These are phyloP conservation scores for Drosophila kohkoa DNA, from an alignment of 1,140 invertebrate species.

Conservation along the genomic window DNA sequence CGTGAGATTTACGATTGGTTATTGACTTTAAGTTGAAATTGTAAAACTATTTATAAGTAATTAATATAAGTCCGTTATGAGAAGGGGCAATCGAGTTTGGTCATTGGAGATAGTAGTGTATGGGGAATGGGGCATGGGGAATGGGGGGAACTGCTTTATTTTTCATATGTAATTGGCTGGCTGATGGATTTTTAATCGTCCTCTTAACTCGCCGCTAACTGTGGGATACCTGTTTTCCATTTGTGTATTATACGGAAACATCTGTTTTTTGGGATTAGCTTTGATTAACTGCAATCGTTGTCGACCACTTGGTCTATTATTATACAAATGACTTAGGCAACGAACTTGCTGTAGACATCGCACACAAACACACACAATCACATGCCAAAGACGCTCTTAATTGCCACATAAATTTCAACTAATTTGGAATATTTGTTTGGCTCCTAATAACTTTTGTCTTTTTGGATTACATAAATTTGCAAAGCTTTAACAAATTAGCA, in stretches of 20 bases:
- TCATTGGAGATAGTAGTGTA: no score
- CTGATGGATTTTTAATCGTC: slow-evolving; percentile 25
- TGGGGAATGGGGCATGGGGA: no score
- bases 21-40: slow-evolving; percentile 14
- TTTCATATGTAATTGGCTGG: slow-evolving; percentile 4
- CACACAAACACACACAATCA: not conserved
- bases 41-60: slow-evolving; percentile 9
- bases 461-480: slow-evolving; percentile 48
- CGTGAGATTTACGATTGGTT: slow-evolving; percentile 23
- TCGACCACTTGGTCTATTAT: slow-evolving; percentile 23
- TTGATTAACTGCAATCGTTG: slow-evolving; percentile 36
- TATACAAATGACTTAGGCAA: slow-evolving; percentile 52
- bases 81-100: not conserved
- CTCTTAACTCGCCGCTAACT: not conserved
- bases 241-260: slow-evolving; percentile 14
- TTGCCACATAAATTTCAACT: slow-evolving; percentile 34
- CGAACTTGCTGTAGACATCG: slow-evolving; percentile 39
- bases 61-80: not conserved
- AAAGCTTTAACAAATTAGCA: not conserved
- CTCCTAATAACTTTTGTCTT: slow-evolving; percentile 11
- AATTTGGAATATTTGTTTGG: slow-evolving; percentile 27
- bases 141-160: not conserved
- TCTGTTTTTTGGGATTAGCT: slow-evolving; percentile 18
- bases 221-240: not conserved
- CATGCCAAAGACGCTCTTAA: slow-evolving; percentile 1